These are phyloP conservation scores for Ctenosaura bakeri DNA, from an alignment of 2,797 vertebrate genomes.

Conservation along the genomic window DNA sequence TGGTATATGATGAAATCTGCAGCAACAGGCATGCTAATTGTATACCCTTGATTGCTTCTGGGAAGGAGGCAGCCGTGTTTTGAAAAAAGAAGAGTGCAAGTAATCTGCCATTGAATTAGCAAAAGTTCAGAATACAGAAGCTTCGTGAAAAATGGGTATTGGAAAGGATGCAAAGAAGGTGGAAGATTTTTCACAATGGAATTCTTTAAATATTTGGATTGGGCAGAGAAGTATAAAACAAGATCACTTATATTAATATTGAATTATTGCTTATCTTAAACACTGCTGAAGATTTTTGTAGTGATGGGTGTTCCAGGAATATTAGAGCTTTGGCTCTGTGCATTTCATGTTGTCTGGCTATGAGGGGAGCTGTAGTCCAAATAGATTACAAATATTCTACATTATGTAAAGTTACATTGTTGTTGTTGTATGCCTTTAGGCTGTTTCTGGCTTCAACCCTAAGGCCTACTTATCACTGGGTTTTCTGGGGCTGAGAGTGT, in stretches of 20 bases:
- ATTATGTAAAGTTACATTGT: not conserved
- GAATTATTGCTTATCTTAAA: not conserved
- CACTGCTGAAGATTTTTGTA: not conserved
- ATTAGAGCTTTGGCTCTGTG: not conserved
- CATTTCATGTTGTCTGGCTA: not conserved
- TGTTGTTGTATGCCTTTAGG: too few species aligned
- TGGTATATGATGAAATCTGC: not conserved
- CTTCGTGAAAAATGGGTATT: not conserved
- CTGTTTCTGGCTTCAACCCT: too few species aligned
- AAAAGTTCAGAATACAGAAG: not conserved
- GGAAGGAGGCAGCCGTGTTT: not conserved
- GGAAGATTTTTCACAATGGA: not conserved
- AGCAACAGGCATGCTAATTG: not conserved
- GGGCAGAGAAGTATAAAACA: not conserved
- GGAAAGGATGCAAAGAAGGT: not conserved
- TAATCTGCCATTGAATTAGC: not conserved
- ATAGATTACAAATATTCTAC: too few species aligned
- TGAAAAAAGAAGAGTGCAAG: not conserved
- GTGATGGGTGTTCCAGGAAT: not conserved
- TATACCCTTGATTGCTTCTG: not conserved
- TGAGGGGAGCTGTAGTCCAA: not conserved
- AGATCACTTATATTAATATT: not conserved
- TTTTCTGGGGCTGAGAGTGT: too few species aligned
- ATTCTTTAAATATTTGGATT: not conserved
- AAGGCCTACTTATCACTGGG: too few species aligned